A percentile compares a stretch with the other conserved stretches of the same genome.
Conservation (phyloP, 2,888 invertebrate species). For the Polietes domitor region DNA sequence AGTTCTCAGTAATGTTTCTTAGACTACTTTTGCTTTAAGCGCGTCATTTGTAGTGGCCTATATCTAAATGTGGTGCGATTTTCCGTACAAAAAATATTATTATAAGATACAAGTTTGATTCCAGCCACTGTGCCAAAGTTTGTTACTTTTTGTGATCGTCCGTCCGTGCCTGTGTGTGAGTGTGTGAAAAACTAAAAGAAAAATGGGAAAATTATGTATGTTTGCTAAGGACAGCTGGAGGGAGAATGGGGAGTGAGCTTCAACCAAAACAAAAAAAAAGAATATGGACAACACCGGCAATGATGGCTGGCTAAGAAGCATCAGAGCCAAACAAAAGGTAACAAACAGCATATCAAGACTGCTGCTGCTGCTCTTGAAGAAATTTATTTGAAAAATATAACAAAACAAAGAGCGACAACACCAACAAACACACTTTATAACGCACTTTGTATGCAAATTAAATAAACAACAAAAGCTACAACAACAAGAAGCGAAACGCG, state of each 20-base stretch:
- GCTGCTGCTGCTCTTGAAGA: slow-evolving; percentile 21
- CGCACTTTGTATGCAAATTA: slow-evolving; percentile 65
- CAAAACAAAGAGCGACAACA: slow-evolving; percentile 22
- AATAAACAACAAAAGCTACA: slow-evolving; percentile 1
- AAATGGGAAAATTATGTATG: slow-evolving; percentile 42
- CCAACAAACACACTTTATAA: slow-evolving; percentile 39
- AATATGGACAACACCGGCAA: slow-evolving; percentile 17
- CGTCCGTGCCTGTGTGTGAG: slow-evolving; percentile 23
- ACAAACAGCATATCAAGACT: slow-evolving; percentile 38
- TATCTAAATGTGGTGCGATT: too few species aligned
- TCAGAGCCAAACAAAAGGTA: slow-evolving; percentile 22
- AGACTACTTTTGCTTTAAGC: too few species aligned
- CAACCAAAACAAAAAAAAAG: not conserved
- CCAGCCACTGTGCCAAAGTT: not conserved
- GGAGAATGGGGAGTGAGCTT: slow-evolving; percentile 7
- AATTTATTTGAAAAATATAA: slow-evolving; percentile 31
- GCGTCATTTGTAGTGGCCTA: too few species aligned
- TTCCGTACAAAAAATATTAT: too few species aligned
- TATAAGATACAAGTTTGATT: too few species aligned
- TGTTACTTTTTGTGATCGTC: not conserved
- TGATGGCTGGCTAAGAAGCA: slow-evolving; percentile 16
- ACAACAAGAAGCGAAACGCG: slow-evolving; percentile 26
- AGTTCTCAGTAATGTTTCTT: too few species aligned
- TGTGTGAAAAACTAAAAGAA: slow-evolving; percentile 37
- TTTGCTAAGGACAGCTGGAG: not conserved